phyloP scores from a whole-genome alignment of 2,113 vertebrate species.

The Laticauda colubrina region DNA sequence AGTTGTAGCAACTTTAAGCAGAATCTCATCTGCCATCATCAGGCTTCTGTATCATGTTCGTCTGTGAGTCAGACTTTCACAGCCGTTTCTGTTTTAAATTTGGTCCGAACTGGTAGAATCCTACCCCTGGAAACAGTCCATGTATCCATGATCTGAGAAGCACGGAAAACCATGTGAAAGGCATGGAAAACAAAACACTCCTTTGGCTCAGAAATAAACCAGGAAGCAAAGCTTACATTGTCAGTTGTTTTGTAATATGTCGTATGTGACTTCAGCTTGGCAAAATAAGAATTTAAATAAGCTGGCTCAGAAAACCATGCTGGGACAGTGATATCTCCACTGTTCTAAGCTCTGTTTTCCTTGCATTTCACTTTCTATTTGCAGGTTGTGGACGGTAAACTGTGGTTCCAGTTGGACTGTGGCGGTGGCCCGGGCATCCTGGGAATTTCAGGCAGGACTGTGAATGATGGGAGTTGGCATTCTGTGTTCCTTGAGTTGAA shows the following conservation, averaged over 20 bases:
- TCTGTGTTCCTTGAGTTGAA: conserved; percentile 90
- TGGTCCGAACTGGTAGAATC: too few relatives aligned
- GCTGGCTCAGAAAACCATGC: neutral
- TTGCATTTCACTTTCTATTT: conserved; percentile 36
- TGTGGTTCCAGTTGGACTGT: conserved; percentile 94
- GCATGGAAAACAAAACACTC: neutral
- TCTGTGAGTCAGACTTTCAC: too few relatives aligned
- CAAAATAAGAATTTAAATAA: too few relatives aligned
- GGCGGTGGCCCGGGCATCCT: conserved; percentile 79
- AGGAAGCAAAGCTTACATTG: neutral
- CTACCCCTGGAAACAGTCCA: too few relatives aligned
- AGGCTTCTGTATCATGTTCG: too few relatives aligned
- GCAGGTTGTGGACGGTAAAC: conserved; percentile 90
- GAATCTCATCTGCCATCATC: too few relatives aligned
- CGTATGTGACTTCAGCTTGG: neutral
- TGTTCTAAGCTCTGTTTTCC: neutral
- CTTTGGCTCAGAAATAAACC: neutral
- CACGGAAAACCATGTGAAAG: neutral
- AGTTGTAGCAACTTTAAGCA: too few relatives aligned
- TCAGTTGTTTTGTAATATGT: neutral
- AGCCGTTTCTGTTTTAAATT: too few relatives aligned
- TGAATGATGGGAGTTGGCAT: conserved; percentile 96
- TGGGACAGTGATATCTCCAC: neutral
- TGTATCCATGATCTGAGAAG: neutral
- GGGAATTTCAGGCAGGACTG: conserved; percentile 85